Base-by-base conservation (phyloP, 2,113 vertebrate genomes). In the Limnothrissa miodon region DNA sequence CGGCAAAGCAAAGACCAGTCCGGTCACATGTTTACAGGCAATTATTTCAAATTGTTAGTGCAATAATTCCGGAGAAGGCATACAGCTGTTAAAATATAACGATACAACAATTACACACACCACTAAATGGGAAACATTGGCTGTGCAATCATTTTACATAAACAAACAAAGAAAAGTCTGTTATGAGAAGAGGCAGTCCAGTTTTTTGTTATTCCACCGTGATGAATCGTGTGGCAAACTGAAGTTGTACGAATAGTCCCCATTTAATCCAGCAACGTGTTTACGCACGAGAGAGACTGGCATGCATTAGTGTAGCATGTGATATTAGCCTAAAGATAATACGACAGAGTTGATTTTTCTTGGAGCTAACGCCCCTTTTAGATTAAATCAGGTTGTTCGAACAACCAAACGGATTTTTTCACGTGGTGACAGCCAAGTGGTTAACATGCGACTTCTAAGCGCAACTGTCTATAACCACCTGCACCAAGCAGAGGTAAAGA, bases 11-110 rank as follows among this genome's bases (percentile, higher is more conserved):
- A 74, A 36, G 25, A 74, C 23, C 66, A 29, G 25, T 3, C 5
- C 66, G 66, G 33, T 1, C 15, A 74, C 66, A 74, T 39, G 29
- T 74, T 74, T 74, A 74, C 66, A 74, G 36, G 66, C 25, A 74
- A 74, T 74, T 74, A 74, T 74, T 74, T 74, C 66, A 36, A 74
- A 36, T 74, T 74, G 66, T 74, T 36, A 36, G 66, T 17, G 66
- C 66, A 74, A 74, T 11, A 2, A 15, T 74, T 33, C 66, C 33
- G 66, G 11, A 9, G 29, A 39, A 36, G 13, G 66, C 66, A 5
- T 33, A 17, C 25, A 36, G 66, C 66, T 74, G 29, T 74, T 39
- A 33, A 74, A 74, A 74, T 74, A 74, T 17, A 74, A 15, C 29
- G 13, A 13, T 15, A 33, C 5, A 17, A 13, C 25, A 17, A 74